Percentiles rank a stretch among this genome's conserved stretches.
These are phyloP conservation scores for Nyctibius grandis DNA, from an alignment of 2,797 vertebrate species.

Conservation along the genomic window DNA sequence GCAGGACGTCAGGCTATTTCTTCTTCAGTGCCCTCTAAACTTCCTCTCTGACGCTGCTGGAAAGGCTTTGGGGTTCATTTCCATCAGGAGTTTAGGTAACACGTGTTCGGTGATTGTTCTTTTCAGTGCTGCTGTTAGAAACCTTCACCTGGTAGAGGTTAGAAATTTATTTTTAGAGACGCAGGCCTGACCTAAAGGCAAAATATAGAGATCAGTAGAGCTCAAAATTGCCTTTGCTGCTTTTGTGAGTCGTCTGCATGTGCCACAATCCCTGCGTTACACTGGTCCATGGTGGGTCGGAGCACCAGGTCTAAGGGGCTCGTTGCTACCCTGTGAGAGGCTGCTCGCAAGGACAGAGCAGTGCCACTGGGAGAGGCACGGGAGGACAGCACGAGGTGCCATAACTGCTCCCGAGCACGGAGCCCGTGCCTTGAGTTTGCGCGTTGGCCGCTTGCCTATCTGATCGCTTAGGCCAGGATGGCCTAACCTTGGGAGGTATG, in stretches of 20 bases:
- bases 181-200: slow-evolving; percentile 38
- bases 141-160: slow-evolving; percentile 14
- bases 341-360: background rate
- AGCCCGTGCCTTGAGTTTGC: background rate
- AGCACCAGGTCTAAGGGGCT: background rate
- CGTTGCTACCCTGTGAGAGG: rapidly evolving
- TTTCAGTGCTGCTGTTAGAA: background rate
- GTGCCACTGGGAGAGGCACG: background rate
- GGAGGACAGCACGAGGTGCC: rapidly evolving
- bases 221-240: slow-evolving; percentile 39
- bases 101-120: background rate
- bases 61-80: background rate
- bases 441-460: background rate
- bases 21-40: slow-evolving; percentile 1
- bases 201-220: slow-evolving; percentile 52
- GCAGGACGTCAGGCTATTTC: background rate
- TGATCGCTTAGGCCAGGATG: background rate
- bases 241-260: background rate
- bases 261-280: background rate
- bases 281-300: background rate
- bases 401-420: rapidly evolving
- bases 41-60: background rate
- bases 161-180: slow-evolving; percentile 45
- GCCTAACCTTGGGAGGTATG: background rate
- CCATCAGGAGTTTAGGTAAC: background rate